phyloP scores from a whole-genome alignment of 2,888 invertebrate genomes.

The Luffia ferchaultella region DNA sequence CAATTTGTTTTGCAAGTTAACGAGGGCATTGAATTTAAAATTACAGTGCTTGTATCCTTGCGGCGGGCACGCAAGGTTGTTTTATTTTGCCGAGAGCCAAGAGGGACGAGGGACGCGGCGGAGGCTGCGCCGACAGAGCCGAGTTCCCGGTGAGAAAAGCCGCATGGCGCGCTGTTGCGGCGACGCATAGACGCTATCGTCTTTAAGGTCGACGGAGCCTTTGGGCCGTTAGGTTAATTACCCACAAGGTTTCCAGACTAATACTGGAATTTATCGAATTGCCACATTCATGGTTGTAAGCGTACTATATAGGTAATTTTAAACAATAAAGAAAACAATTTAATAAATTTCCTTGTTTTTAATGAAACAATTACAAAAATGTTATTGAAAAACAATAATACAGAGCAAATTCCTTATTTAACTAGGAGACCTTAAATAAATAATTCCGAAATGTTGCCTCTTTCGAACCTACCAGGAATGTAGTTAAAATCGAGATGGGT shows the following conservation, averaged over 20 bases:
- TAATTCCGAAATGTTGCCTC: no score
- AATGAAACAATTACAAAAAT: no score
- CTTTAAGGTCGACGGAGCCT: conserved; percentile 60
- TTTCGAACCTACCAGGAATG: not conserved
- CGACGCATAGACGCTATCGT: conserved; percentile 52
- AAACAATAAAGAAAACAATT: no score
- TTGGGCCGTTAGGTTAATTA: conserved; percentile 58
- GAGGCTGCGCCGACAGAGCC: conserved; percentile 6
- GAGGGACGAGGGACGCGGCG: conserved; percentile 17
- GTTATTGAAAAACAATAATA: no score
- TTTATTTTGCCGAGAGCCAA: conserved; percentile 38
- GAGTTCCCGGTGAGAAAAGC: not conserved
- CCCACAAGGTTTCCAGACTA: no score
- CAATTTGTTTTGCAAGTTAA: conserved; percentile 10
- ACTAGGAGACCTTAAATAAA: no score
- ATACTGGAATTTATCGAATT: no score
- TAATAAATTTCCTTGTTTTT: no score
- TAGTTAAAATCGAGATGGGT: conserved; percentile 8
- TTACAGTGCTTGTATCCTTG: conserved; percentile 63
- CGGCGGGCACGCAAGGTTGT: conserved; percentile 35
- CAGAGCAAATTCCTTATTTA: no score
- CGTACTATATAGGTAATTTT: no score
- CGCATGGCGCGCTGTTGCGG: conserved; percentile 35
- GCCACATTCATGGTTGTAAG: no score
- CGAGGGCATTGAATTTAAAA: conserved; percentile 35